Percentiles rank a stretch among this genome's conserved stretches.
These are phyloP conservation scores for Thymelicus acteon DNA, from an alignment of 2,888 invertebrate genomes.

Conservation along the genomic window DNA sequence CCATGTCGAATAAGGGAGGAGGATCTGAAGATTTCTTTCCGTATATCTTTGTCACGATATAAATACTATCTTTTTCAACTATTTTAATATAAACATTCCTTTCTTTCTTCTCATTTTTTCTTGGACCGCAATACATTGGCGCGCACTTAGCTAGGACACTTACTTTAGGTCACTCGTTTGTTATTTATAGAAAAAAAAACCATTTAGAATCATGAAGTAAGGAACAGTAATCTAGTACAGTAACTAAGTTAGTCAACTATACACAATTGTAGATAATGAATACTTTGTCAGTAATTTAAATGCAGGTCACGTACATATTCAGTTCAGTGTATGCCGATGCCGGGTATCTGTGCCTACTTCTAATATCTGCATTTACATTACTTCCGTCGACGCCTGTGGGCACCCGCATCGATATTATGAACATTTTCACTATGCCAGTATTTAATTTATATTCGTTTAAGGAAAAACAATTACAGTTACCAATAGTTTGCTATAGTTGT, in stretches of 20 bases:
- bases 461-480: conserved; percentile 11
- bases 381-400: conserved; percentile 75
- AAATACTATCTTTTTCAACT: no score
- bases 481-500: not conserved
- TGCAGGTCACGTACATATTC: conserved; percentile 64
- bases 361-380: conserved; percentile 66
- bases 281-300: conserved; percentile 50
- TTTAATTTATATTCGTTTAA: conserved; percentile 29
- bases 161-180: no score
- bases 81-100: no score
- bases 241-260: conserved; percentile 6
- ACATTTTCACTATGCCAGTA: conserved; percentile 56
- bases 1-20: no score
- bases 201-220: not conserved
- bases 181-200: no score
- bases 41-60: no score
- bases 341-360: conserved; percentile 52
- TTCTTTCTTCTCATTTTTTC: no score
- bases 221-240: not conserved
- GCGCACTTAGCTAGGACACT: no score
- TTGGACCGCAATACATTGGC: no score
- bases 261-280: conserved; percentile 13
- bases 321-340: conserved; percentile 59
- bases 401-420: conserved; percentile 66
- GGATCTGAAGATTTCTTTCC: no score